Percentiles rank a stretch among this genome's conserved stretches.
These are phyloP conservation scores for Pollenia griseotomentosa DNA, from an alignment of 2,888 invertebrate species.

Conservation along the genomic window DNA sequence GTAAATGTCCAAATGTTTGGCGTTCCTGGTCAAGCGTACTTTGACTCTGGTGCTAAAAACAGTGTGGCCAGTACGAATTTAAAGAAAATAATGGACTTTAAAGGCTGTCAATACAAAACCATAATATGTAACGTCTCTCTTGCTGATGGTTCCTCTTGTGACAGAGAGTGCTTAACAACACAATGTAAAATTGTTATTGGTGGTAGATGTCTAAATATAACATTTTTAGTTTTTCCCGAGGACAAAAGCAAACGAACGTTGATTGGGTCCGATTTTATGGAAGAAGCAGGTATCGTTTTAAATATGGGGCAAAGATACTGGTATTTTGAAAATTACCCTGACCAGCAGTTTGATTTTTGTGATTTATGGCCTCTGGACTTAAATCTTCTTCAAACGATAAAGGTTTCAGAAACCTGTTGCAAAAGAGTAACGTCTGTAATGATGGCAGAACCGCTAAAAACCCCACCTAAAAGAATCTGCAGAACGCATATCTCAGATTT, in stretches of 20 bases:
- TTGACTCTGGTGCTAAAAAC: constrained; percentile 69
- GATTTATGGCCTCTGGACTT: constrained; percentile 48
- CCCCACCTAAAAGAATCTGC: constrained; percentile 6
- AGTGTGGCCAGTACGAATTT: constrained; percentile 72
- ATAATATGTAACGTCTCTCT: constrained; percentile 39
- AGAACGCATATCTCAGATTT: constrained; percentile 43
- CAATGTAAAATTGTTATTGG: constrained; percentile 63
- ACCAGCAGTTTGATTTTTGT: constrained; percentile 52
- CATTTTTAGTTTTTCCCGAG: constrained; percentile 67
- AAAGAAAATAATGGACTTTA: constrained; percentile 59
- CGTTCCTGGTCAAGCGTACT: constrained; percentile 61
- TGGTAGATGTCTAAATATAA: constrained; percentile 61
- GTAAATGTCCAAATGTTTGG: constrained; percentile 66
- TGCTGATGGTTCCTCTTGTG: constrained; percentile 53
- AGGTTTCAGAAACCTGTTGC: neutral
- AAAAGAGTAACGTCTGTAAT: neutral
- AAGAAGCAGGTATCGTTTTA: constrained; percentile 62
- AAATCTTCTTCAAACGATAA: constrained; percentile 41
- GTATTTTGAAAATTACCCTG: constrained; percentile 59
- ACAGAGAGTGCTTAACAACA: constrained; percentile 52
- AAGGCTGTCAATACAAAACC: constrained; percentile 49
- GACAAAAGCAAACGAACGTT: constrained; percentile 63
- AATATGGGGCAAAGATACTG: constrained; percentile 72
- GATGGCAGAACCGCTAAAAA: too few relatives aligned
- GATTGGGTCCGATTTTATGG: constrained; percentile 67